Evolutionary conservation across 2,888 invertebrate genomes (phyloP).

Genomic region (Eulithis testata): DNA sequence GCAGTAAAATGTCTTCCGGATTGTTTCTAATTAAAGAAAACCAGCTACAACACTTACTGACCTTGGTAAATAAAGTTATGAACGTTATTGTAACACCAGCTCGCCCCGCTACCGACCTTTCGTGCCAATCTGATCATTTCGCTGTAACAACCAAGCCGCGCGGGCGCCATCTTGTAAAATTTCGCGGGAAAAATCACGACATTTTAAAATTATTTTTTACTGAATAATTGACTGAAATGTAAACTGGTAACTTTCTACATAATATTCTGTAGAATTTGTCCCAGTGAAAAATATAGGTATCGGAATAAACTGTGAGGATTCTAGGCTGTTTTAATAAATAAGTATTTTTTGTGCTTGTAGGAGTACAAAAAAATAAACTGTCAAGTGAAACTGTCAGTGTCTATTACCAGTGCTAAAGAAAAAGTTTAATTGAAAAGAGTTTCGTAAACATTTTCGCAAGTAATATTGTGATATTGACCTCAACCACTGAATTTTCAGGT

Average conservation of each 20-base stretch:
- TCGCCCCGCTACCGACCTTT: conserved; percentile 67
- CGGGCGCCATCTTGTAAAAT: conserved; percentile 42
- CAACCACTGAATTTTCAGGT: conserved; percentile 15
- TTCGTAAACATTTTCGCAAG: conserved; percentile 15
- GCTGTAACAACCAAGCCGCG: conserved; percentile 64
- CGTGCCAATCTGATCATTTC: conserved; percentile 70
- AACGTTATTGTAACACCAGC: conserved; percentile 37
- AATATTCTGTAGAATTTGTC: too few relatives aligned
- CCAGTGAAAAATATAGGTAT: too few relatives aligned
- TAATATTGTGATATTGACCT: conserved; percentile 13
- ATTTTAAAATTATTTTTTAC: not conserved
- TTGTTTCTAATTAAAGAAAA: conserved; percentile 37
- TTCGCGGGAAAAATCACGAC: conserved; percentile 31
- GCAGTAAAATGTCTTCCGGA: conserved; percentile 9
- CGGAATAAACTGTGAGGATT: too few relatives aligned
- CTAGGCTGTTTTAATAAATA: too few relatives aligned
- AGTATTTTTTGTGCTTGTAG: too few relatives aligned
- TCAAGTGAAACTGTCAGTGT: conserved; percentile 1
- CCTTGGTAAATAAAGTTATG: conserved; percentile 39
- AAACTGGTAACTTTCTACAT: too few relatives aligned
- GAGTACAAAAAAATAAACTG: too few relatives aligned
- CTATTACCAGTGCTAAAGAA: conserved; percentile 6
- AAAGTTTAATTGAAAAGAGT: conserved; percentile 5
- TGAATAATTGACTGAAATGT: too few relatives aligned
- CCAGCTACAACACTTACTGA: conserved; percentile 24